phyloP scores from a whole-genome alignment of 2,113 vertebrate species.

The Actenoides lindsayi region DNA sequence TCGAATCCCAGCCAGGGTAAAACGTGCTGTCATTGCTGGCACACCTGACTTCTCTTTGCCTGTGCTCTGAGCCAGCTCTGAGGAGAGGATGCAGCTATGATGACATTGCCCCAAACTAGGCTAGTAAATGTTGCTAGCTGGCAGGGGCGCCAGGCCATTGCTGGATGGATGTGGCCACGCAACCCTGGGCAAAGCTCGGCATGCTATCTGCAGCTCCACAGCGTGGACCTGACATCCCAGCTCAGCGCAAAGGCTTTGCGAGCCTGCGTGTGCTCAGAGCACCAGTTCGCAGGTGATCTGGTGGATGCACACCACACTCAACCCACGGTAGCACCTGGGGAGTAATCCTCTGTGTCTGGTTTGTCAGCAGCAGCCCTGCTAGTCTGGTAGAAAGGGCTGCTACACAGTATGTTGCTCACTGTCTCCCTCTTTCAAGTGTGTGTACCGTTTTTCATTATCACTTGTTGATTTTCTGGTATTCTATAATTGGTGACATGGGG shows the following conservation, averaged over 20 bases:
- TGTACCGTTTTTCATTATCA: not conserved
- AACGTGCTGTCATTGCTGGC: rapidly evolving
- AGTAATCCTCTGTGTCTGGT: rapidly evolving
- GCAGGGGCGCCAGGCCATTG: not conserved
- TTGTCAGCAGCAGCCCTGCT: not conserved
- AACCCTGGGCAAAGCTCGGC: rapidly evolving
- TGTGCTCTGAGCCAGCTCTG: not conserved
- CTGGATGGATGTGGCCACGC: not conserved
- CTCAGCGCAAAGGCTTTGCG: not conserved
- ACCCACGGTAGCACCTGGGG: rapidly evolving
- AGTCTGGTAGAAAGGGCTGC: not conserved
- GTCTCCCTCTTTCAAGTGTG: not conserved
- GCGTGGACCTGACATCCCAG: not conserved
- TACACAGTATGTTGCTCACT: rapidly evolving
- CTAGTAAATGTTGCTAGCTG: not conserved
- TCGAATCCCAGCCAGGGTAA: not conserved
- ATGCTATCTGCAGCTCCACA: not conserved
- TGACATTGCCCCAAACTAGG: not conserved
- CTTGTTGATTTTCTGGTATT: not conserved
- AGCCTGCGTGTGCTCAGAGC: not conserved
- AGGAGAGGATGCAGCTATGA: not conserved
- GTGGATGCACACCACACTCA: rapidly evolving
- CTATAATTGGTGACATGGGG: not conserved
- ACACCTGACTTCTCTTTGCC: not conserved
- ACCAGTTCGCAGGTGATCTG: not conserved